Evolutionary conservation across 2,113 vertebrate genomes (phyloP).

Genomic region (Hymenochirus boettgeri): DNA sequence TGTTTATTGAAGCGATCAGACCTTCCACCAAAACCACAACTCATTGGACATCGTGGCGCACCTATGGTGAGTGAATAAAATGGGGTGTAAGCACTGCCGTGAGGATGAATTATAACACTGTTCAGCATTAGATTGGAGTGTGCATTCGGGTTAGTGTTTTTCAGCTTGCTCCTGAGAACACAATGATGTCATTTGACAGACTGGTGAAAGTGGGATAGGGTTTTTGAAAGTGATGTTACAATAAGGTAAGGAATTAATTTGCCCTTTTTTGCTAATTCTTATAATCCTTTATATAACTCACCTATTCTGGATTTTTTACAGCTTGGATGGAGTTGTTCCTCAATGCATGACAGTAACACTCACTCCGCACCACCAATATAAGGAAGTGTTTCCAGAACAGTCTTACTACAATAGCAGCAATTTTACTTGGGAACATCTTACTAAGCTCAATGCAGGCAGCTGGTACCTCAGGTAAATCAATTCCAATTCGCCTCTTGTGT

Average conservation of each 20-base stretch:
- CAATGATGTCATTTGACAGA: constrained; percentile 71
- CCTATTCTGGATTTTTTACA: constrained; percentile 43
- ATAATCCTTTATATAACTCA: not conserved
- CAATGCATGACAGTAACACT: constrained; percentile 82
- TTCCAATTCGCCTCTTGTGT: not conserved
- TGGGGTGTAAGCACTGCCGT: constrained; percentile 41
- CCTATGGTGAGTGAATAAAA: constrained; percentile 78
- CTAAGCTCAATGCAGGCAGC: constrained; percentile 76
- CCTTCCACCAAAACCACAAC: constrained; percentile 73
- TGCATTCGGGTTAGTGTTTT: constrained; percentile 26
- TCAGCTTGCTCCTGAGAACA: constrained; percentile 92
- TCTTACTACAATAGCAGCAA: constrained; percentile 48
- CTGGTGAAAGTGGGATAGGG: constrained; percentile 9
- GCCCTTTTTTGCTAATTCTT: not conserved
- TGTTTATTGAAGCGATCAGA: constrained; percentile 69
- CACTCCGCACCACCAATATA: constrained; percentile 80
- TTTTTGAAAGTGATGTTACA: constrained; percentile 32
- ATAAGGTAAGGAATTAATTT: constrained; percentile 16
- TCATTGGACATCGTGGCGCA: constrained; percentile 84
- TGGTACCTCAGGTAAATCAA: constrained; percentile 82
- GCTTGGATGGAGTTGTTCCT: constrained; percentile 72
- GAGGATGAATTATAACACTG: not conserved
- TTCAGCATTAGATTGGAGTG: not conserved
- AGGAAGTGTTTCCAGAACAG: constrained; percentile 57
- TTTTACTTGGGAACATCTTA: constrained; percentile 71